Conservation (phyloP, 2,888 invertebrate species). For the Drosophila austrosaltans region DNA sequence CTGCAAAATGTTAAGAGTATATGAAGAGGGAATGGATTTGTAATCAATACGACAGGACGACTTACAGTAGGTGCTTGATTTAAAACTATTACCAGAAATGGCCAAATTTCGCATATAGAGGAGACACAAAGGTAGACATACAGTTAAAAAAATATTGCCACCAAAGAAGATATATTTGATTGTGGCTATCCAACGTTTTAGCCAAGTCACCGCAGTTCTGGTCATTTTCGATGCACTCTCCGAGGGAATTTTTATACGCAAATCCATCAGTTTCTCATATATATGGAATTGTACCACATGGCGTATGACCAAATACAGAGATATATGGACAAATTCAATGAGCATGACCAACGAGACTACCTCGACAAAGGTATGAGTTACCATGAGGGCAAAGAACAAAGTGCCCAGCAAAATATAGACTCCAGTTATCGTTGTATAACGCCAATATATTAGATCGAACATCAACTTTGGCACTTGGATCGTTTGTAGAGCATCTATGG, state of each 20-base stretch:
- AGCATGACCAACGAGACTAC: background rate
- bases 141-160: background rate
- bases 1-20: background rate
- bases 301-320: background rate
- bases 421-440: background rate
- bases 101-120: background rate
- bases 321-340: background rate
- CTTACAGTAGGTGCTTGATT: background rate
- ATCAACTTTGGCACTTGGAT: background rate
- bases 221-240: background rate
- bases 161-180: conserved; percentile 1
- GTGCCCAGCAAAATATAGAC: background rate
- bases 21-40: background rate
- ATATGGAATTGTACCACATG: background rate
- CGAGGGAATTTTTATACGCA: background rate
- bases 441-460: background rate
- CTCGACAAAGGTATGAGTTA: background rate
- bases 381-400: background rate
- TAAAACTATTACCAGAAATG: background rate
- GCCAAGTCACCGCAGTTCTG: background rate
- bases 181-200: background rate
- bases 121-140: background rate
- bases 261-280: background rate
- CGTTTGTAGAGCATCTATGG: background rate
- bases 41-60: no score